phyloP scores from a whole-genome alignment of 2,797 vertebrate genomes.

The Muscicapa comitata region DNA sequence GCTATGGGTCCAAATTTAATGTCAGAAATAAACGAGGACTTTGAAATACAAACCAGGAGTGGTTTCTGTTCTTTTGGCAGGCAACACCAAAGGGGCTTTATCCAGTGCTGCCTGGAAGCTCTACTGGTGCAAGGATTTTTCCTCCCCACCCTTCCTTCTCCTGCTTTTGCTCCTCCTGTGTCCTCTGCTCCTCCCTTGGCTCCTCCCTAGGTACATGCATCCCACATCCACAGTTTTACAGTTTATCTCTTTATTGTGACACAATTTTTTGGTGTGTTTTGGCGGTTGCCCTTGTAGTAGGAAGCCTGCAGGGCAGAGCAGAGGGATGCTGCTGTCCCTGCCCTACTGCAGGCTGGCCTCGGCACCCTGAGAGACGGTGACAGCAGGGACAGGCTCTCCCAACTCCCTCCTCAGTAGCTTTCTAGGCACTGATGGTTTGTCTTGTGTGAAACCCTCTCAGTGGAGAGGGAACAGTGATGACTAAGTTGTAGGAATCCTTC shows the following conservation, averaged over 20 bases:
- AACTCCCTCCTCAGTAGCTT: slow-evolving; percentile 37
- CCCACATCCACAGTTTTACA: not conserved
- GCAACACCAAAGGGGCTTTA: not conserved
- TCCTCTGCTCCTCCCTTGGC: not conserved
- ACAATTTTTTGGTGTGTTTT: not conserved
- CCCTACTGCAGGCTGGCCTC: not conserved
- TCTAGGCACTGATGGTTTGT: slow-evolving; percentile 21
- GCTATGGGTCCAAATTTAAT: slow-evolving; percentile 57
- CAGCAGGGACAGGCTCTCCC: not conserved
- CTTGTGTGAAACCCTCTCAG: not conserved
- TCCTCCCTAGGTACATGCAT: not conserved
- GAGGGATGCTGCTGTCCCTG: not conserved
- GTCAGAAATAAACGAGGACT: slow-evolving; percentile 73
- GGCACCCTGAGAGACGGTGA: fast-evolving
- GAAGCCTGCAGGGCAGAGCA: not conserved
- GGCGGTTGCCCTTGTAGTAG: not conserved
- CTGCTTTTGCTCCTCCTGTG: not conserved
- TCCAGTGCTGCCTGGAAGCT: not conserved
- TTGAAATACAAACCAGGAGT: slow-evolving; percentile 65
- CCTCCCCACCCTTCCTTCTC: not conserved
- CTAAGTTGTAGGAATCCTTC: slow-evolving; percentile 6
- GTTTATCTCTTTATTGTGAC: slow-evolving; percentile 54
- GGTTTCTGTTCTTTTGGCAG: slow-evolving; percentile 21
- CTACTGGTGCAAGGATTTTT: not conserved
- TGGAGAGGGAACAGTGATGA: not conserved